Percentiles rank a stretch among this genome's conserved stretches.
phyloP scores from a whole-genome alignment of 2,888 invertebrate species.

The Sarcophaga variegata region DNA sequence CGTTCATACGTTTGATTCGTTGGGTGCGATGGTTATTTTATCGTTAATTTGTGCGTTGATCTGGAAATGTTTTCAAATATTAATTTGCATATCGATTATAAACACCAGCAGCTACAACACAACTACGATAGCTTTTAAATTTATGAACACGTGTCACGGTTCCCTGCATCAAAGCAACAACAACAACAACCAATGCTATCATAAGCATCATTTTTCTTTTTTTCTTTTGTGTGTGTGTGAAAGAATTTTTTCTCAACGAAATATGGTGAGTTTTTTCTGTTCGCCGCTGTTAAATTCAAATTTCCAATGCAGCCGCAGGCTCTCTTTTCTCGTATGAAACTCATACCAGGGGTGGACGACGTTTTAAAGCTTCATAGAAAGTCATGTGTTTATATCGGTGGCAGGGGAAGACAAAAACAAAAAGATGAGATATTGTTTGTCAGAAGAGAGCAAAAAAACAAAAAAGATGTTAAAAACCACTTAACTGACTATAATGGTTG shows the following conservation, averaged over 20 bases:
- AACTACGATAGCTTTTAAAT: neutral
- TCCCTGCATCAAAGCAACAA: constrained; percentile 38
- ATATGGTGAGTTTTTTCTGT: neutral
- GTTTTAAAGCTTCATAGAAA: neutral
- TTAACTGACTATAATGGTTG: constrained; percentile 3
- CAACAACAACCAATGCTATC: neutral
- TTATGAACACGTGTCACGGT: constrained; percentile 59
- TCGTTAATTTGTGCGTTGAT: constrained; percentile 62
- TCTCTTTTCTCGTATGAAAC: constrained; percentile 4
- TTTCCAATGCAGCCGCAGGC: constrained; percentile 25
- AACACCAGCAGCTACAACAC: constrained; percentile 16
- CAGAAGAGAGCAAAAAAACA: neutral
- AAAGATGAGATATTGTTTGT: neutral
- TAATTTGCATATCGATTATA: constrained; percentile 69
- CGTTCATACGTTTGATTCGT: no score
- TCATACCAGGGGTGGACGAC: neutral
- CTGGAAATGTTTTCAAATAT: constrained; percentile 65
- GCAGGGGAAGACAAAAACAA: neutral
- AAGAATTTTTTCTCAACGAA: constrained; percentile 7
- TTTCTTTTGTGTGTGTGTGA: neutral
- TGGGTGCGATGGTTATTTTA: constrained; percentile 17
- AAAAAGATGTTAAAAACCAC: constrained; percentile 10
- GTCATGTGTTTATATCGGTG: no score
- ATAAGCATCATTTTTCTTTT: neutral
- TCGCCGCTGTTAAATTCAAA: constrained; percentile 20